Conservation (phyloP, 92 coral and sea anemone genomes). For the Diadumene lineata region DNA sequence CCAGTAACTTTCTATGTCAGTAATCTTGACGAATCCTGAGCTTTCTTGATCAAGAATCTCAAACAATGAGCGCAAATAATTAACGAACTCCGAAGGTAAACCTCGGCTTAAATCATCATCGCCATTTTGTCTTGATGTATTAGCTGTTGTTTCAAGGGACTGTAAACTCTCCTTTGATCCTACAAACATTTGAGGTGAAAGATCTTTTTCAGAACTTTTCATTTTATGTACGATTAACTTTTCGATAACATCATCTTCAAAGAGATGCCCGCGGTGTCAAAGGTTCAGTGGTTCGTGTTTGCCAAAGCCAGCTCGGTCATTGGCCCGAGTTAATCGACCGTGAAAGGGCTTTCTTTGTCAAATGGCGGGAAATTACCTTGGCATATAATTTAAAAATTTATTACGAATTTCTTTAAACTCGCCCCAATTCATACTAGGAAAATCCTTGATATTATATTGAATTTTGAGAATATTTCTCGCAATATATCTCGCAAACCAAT, state of each 20-base stretch:
- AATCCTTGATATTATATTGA: no score
- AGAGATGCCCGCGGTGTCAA: conserved; percentile 16
- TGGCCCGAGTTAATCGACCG: conserved; percentile 16
- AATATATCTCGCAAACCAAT: no score
- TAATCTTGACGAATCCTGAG: conserved; percentile 69
- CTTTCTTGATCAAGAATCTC: conserved; percentile 83
- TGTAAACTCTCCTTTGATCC: conserved; percentile 3
- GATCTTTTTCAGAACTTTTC: conserved; percentile 20
- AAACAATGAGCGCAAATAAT: conserved; percentile 78
- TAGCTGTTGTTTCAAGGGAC: conserved; percentile 16
- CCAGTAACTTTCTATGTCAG: conserved; percentile 91
- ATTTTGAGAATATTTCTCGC: no score
- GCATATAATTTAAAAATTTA: not conserved
- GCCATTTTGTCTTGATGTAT: conserved; percentile 30
- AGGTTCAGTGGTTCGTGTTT: conserved; percentile 25
- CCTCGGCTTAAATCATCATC: conserved; percentile 61
- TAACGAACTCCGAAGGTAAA: conserved; percentile 84
- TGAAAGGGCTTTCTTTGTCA: not conserved
- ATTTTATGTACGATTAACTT: not conserved
- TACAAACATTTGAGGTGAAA: not conserved
- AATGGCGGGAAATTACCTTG: not conserved
- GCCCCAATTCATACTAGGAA: no score
- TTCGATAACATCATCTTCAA: conserved; percentile 21
- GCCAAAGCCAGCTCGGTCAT: conserved; percentile 10
- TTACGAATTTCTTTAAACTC: no score